phyloP scores from a whole-genome alignment of 2,113 vertebrate species.

The Pholis gunnellus region DNA sequence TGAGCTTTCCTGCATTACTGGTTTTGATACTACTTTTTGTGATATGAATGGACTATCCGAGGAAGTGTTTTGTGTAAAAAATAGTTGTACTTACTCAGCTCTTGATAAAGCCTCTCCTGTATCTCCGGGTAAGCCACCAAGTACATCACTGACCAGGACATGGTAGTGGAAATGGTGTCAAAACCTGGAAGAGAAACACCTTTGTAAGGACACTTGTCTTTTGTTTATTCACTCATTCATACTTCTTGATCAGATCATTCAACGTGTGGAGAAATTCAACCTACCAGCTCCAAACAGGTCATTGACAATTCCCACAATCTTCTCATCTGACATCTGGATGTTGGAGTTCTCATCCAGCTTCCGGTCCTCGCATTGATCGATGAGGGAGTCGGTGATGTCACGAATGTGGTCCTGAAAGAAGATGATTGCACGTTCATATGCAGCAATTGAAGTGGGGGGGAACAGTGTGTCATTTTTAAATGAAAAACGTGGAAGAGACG shows the following conservation, averaged over 20 bases:
- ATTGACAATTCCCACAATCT: constrained; percentile 86
- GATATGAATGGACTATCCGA: background rate
- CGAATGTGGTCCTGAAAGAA: constrained; percentile 87
- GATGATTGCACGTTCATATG: background rate
- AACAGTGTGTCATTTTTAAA: background rate
- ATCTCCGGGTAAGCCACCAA: constrained; percentile 84
- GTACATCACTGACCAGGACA: constrained; percentile 94
- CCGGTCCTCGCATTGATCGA: constrained; percentile 90
- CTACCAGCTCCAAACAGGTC: constrained; percentile 97
- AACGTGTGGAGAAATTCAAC: constrained; percentile 40
- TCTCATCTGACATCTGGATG: constrained; percentile 82
- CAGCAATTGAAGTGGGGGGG: background rate
- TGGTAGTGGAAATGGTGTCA: constrained; percentile 89
- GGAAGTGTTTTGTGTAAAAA: background rate
- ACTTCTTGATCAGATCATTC: background rate
- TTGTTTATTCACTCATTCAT: background rate
- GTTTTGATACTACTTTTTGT: background rate
- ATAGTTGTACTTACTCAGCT: constrained; percentile 86
- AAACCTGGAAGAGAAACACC: constrained; percentile 85
- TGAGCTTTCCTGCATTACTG: background rate
- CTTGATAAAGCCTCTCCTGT: constrained; percentile 90
- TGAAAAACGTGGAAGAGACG: background rate
- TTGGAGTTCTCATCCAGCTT: constrained; percentile 84
- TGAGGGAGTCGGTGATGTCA: constrained; percentile 95
- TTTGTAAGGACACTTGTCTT: constrained; percentile 11